These are phyloP conservation scores for Cataglyphis albicans DNA, from an alignment of 2,888 invertebrate genomes.

Conservation along the genomic window DNA sequence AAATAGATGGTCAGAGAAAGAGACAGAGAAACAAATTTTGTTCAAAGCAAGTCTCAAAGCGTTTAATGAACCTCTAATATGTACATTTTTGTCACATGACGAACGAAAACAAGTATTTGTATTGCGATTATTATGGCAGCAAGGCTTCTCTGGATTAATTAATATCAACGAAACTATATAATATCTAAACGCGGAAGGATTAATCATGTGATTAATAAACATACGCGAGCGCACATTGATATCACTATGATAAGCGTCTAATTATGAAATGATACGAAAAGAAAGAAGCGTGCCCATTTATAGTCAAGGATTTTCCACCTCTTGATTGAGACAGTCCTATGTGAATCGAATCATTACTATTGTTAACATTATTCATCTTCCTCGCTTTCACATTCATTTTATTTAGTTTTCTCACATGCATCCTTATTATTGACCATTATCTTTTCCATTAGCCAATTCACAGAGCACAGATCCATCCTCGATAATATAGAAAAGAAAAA, in stretches of 20 bases:
- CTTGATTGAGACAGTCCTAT: background rate
- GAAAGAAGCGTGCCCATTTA: background rate
- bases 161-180: slow-evolving; percentile 52
- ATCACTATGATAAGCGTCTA: slow-evolving; percentile 25
- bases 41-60: slow-evolving; percentile 22
- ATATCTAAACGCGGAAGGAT: slow-evolving; percentile 44
- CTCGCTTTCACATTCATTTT: background rate
- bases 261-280: slow-evolving; percentile 38
- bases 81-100: slow-evolving; percentile 11
- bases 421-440: background rate
- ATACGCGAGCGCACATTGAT: slow-evolving; percentile 23
- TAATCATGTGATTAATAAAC: slow-evolving; percentile 28
- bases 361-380: slow-evolving; percentile 9
- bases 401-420: slow-evolving; percentile 3
- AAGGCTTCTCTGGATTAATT: slow-evolving; percentile 68
- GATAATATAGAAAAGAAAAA: slow-evolving; percentile 7
- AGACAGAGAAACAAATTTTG: background rate
- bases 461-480: slow-evolving; percentile 28
- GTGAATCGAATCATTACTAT: slow-evolving; percentile 14
- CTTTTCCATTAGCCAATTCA: slow-evolving; percentile 13
- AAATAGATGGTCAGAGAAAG: background rate
- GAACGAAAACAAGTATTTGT: background rate
- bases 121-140: slow-evolving; percentile 34
- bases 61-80: slow-evolving; percentile 20
- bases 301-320: background rate